A percentile compares a stretch with the other conserved stretches of the same genome.
Evolutionary conservation across 2,797 vertebrate genomes (phyloP).

Genomic region (Chrysocyon brachyurus): DNA sequence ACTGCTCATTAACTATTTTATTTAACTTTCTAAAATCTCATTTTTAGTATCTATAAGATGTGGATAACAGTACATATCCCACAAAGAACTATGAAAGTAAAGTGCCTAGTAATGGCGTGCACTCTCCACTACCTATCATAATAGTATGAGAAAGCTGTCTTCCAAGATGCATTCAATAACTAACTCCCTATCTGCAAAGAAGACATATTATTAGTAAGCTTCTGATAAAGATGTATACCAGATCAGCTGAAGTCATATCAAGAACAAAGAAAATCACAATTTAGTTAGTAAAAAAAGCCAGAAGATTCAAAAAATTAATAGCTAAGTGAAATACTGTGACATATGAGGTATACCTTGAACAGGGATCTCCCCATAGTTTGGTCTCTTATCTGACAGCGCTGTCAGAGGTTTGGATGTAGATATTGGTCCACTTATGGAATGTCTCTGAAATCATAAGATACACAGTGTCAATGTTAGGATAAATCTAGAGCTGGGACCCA

Average conservation of each 20-base stretch:
- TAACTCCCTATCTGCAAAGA: background rate
- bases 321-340: background rate
- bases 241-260: background rate
- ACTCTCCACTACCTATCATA: background rate
- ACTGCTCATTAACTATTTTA: too few species aligned
- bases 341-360: conserved; percentile 91
- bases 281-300: background rate
- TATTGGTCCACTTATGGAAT: conserved; percentile 94
- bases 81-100: background rate
- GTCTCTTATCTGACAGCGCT: conserved; percentile 94
- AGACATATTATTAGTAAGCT: background rate
- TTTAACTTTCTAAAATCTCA: background rate
- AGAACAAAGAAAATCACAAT: background rate
- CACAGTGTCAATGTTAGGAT: background rate
- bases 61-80: background rate
- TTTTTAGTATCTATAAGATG: background rate
- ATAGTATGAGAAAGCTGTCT: background rate
- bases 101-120: background rate
- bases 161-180: background rate
- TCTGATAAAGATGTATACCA: background rate
- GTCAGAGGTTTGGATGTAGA: conserved; percentile 94
- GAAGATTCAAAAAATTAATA: background rate
- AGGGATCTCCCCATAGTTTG: conserved; percentile 95
- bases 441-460: conserved; percentile 92
- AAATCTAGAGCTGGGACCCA: background rate